Conservation (phyloP, 2,797 vertebrate genomes). For the Lacerta viridis region DNA sequence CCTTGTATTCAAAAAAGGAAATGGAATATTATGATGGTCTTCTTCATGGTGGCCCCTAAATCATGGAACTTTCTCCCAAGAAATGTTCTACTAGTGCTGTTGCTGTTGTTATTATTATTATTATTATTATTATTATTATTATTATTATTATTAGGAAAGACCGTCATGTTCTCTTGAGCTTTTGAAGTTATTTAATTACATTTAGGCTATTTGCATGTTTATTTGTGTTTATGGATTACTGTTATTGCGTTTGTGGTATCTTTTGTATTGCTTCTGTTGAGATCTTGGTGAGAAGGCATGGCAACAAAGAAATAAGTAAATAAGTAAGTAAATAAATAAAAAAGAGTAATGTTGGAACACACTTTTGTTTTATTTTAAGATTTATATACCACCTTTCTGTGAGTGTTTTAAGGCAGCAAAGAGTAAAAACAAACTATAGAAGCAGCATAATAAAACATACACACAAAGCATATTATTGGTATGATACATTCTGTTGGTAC, state of each 20-base stretch:
- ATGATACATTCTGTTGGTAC: not conserved
- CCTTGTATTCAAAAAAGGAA: not conserved
- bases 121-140: too few species aligned
- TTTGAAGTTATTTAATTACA: not conserved
- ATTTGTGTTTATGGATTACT: not conserved
- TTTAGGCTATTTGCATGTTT: not conserved
- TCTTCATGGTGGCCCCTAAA: not conserved
- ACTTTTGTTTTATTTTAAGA: slow-evolving; percentile 2
- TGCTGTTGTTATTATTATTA: too few species aligned
- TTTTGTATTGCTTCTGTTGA: not conserved
- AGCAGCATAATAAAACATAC: not conserved
- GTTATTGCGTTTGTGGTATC: not conserved
- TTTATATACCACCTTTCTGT: not conserved
- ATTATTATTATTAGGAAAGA: not conserved
- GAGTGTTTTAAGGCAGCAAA: not conserved
- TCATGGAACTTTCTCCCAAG: not conserved
- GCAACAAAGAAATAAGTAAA: not conserved
- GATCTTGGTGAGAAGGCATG: not conserved
- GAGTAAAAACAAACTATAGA: not conserved
- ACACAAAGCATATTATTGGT: not conserved
- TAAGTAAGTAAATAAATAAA: not conserved
- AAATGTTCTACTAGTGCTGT: not conserved
- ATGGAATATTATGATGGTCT: not conserved
- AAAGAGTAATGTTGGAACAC: not conserved
- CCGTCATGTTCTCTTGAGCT: not conserved